Evolutionary conservation across 2,797 vertebrate species (phyloP), one percentile per base, ranked within the genome.

Genomic region (Cichlasoma orientale): DNA sequence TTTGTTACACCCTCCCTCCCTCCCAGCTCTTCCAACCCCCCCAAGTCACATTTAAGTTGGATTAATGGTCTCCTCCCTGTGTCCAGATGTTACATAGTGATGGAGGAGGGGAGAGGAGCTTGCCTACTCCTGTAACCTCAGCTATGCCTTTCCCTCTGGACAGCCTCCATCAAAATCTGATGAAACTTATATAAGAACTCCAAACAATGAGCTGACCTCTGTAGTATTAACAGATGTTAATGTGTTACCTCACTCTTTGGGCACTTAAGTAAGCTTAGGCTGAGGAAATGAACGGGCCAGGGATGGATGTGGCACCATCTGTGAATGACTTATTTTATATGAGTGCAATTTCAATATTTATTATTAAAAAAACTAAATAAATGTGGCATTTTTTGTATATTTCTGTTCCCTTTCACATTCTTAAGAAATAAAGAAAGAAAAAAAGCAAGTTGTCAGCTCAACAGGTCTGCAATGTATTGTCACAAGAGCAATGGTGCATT

Each of bases 51-150:
- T 92, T 88, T 87, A 89, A 87, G 75, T 89, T 91, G 91, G 91
- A 93, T 91, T 94, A 94, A 93, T 91, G 87, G 89, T 88, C 89
- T 92, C 89, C 92, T 92, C 90, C 92, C 90, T 94, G 90, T 88
- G 83, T 92, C 94, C 94, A 95, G 93, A 96, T 95, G 94, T 95
- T 94, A 70, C 89, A 92, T 87, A 82, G 74, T 90, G 88, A 90
- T 86, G 90, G 89, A 88, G 86, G 88, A 88, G 87, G 75, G 85
- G 82, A 36, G 82, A 86, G 89, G 90, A 85, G 93, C 88, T 75
- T 86, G 63, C 44, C 52, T 74, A 83, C 81, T 91, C 83, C 53
- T 79, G 73, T 80, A 91, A 85, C 87, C 80, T 89, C 75, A 80
- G 79, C 81, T 82, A 82, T 77, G 74, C 82, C 77, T 83, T 86